Evolutionary conservation across 2,113 vertebrate species (phyloP), one percentile per base, ranked within the genome.

Genomic region (Archilochus colubris): DNA sequence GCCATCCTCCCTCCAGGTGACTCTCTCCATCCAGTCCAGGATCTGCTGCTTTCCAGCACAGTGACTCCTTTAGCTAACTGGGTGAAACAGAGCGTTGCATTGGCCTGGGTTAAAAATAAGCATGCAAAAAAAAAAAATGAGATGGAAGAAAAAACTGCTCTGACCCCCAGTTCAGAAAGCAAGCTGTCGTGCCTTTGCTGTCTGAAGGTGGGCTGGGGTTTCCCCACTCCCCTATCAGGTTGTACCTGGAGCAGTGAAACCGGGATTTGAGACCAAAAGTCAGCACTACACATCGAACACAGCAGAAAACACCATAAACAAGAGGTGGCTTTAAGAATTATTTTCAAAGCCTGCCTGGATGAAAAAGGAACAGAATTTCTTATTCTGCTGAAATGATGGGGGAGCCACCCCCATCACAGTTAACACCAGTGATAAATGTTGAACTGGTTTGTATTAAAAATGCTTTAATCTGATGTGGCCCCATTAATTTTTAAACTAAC

Each of bases 401-500:
- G 88, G 33, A 93, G 66, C 36, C 72, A 88, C 92, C 87, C 40
- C 40, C 40, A 40, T 94, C 92, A 58, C 25, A 81, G 81, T 92
- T 97, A 86, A 82, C 46, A 66, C 38, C 36, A 57, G 63, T 95
- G 89, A 97, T 97, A 94, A 95, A 95, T 95, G 91, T 94, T 0
- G 3, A 81, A 31, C 91, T 95, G 88, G 53, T 94, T 91, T 93
- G 76, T 92, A 95, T 95, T 97, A 96, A 97, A 97, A 95, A 94
- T 96, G 93, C 80, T 96, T 94, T 96, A 95, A 93, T 95, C 96
- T 96, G 89, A 97, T 96, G 95, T 96, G 87, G 86, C 82, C 91
- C 89, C 94, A 95, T 97, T 97, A 97, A 95, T 96, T 97, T 96
- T 96, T 95, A 96, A 96, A 93, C 67, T 50, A 94, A 91, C 86